Base-by-base conservation (phyloP, 2,888 invertebrate species). In the Nowickia ferox region DNA sequence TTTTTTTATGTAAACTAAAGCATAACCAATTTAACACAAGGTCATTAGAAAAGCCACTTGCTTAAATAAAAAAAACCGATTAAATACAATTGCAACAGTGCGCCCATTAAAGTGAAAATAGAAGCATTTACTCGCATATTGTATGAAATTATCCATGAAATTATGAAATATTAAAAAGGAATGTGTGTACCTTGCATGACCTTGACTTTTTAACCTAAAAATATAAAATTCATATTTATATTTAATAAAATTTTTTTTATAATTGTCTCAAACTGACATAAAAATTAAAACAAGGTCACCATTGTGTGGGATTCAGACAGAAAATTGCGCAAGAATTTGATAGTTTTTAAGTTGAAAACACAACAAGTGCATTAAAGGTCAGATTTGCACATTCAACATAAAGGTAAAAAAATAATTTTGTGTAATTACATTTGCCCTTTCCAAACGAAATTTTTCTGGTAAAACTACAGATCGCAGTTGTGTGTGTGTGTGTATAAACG, bases 191-290 rank as follows among this genome's bases (percentile, higher is more conserved):
- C 17, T 66, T 22, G 19, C 2, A 42, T 72, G 51, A 13, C 83
- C 86, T 86, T 86, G 83, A 80, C 76, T 77, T 48, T 66, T 68
- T 51, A 79, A 63, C 59, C 61, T 53, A 40, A 76, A 80, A 72
- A 65, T 72, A 76, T 83, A 75, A 79, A 86, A 71, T 82, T 81
- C 46, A 74, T 72, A 77, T 53, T 69, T 71, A 19, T 30, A 59
- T 44, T 78, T 69, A 15, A 13, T 72, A 61, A 38, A 65, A 46
- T n/a, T 38, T n/a, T 15, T 15, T 46, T 46, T 53, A 9, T 13
- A 61, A 74, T 69, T 63, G 42, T 30, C 30, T 11, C 40, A 55
- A 42, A 63, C 13, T 11, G 53, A 66, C 38, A 61, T 19, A 72
- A 75, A 68, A 68, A 77, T 80, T 76, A 68, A 72, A 65, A 63